Base-by-base conservation (phyloP, 2,797 vertebrate genomes). In the Myripristis jacobus region DNA sequence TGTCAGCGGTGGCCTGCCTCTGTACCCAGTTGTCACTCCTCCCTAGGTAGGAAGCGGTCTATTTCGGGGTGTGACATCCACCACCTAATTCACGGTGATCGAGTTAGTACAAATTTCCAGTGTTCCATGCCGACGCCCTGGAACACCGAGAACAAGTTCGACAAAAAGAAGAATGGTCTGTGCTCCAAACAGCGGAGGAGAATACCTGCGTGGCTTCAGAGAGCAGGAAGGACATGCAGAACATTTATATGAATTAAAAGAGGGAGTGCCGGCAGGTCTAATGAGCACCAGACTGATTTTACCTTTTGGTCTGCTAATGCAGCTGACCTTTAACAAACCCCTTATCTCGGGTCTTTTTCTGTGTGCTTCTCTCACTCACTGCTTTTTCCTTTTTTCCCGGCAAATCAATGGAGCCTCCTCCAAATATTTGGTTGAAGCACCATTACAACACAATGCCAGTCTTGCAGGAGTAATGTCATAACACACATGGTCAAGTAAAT, bases 291-390 rank as follows among this genome's bases (percentile, higher is more conserved):
- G 71, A 91, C 72, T 83, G 72, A 88, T 87, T 81, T 19, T 75
- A 74, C 62, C 72, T 79, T 79, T 83, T n/a, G 3, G 53, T 57
- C 71, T 10, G 52, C 63, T 87, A 86, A 88, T 85, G 66, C 60
- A 78, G 74, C 83, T 86, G 62, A 78, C 68, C 83, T 89, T 85
- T 83, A 86, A 89, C 88, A 85, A 87, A 88, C 68, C 34, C 60
- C 61, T 56, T n/a, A 75, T 85, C 70, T 66, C 47, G 60, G 65
- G 51, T 67, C 66, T 65, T 6, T 54, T 38, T 66, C 29, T 27
- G 55, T 80, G 50, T 63, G 16, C 72, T 21, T 55, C 34, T 74
- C 25, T 62, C 19, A 38, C 25, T 41, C n/a, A 21, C 19, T 34
- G 22, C 19, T 25, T 64, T 36, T 54, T 52, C 2, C 66, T 54